Percentiles rank a stretch among this genome's conserved stretches.
Conservation (phyloP, 1,140 invertebrate species). For the Sarcophaga bullata region DNA sequence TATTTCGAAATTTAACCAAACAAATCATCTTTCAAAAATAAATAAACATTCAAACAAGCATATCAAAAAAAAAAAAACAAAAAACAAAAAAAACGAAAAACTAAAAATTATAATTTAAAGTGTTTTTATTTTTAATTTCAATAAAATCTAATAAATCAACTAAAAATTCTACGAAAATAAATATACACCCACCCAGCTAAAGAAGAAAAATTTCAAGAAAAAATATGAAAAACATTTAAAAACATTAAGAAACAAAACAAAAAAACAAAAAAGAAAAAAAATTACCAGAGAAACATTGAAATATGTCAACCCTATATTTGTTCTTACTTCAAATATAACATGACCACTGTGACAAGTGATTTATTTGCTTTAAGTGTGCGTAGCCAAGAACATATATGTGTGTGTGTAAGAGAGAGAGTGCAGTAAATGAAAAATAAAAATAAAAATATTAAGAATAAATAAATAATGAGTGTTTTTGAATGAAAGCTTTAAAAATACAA, state of each 20-base stretch:
- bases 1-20: neutral
- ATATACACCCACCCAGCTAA: neutral
- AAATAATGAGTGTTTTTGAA: constrained; percentile 50
- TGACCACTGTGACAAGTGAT: constrained; percentile 58
- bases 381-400: constrained; percentile 41
- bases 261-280: neutral
- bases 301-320: constrained; percentile 24
- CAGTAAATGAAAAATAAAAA: neutral
- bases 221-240: too few relatives aligned
- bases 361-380: constrained; percentile 64
- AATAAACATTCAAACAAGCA: neutral
- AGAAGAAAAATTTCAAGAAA: too few relatives aligned
- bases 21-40: neutral
- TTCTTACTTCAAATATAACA: neutral
- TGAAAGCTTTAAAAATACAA: constrained; percentile 56
- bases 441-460: neutral
- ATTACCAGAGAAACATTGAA: constrained; percentile 8
- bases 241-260: neutral
- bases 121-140: neutral
- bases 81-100: too few relatives aligned
- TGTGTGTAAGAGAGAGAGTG: neutral
- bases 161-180: neutral
- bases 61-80: too few relatives aligned
- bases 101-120: neutral
- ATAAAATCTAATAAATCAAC: constrained; percentile 19